Base-by-base conservation (phyloP, 2,113 vertebrate species). In the Stegastes partitus region DNA sequence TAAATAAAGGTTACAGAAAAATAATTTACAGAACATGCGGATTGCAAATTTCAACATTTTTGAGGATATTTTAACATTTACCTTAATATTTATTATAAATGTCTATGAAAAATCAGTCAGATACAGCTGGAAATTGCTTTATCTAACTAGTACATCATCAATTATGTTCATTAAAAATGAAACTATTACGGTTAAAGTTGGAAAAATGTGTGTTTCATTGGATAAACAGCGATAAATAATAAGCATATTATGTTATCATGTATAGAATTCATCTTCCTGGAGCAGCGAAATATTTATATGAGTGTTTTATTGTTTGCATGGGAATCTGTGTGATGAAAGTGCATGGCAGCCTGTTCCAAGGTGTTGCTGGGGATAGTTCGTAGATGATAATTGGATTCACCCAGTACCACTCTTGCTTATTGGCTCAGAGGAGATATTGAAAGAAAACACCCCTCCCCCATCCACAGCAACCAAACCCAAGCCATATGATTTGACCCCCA, bases 361-460 rank as follows among this genome's bases (percentile, higher is more conserved):
- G 71, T 69, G 84, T 59, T 55, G 23, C 42, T 58, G 64, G 51
- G 57, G 34, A 57, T 53, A 74, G 61, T 84, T 74, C 81, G 54
- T 76, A 63, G 59, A 86, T 89, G 77, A 90, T 92, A 90, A 91
- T 86, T 87, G 89, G 87, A 90, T 91, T 91, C 81, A 83, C 39
- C 73, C 68, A 76, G 89, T 42, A 65, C 50, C 68, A 87, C 85
- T 87, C 84, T 87, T 91, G 88, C 92, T 91, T 89, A 93, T 93
- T 93, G 92, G 91, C 77, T 92, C 81, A 74, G 62, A 80, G 64
- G 65, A 91, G 84, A 90, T 92, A 91, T 92, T 92, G 92, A 93
- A 92, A 88, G 89, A 92, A 92, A 93, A 91, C 91, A 91, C 74
- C 78, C 90, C 56, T 79, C 86, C 92, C 90, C 86, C 86, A 77